Conservation (phyloP, 2,113 vertebrate genomes). For the Gymnorhina tibicen region DNA sequence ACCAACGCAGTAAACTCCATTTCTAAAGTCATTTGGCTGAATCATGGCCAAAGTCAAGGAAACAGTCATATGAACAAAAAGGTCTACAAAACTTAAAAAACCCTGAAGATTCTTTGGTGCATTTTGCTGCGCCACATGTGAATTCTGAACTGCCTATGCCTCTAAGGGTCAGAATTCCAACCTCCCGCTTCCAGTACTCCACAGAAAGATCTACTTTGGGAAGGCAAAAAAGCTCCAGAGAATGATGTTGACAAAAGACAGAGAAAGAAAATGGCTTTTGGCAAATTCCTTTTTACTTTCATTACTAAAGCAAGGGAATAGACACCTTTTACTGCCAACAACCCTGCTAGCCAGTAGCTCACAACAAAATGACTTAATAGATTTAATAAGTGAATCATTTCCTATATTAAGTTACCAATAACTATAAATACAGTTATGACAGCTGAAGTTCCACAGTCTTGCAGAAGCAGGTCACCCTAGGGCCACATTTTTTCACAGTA, state of each 20-base stretch:
- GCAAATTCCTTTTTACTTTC: background rate
- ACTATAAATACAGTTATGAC: conserved; percentile 27
- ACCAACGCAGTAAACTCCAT: background rate
- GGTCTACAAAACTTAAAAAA: background rate
- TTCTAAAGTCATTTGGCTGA: background rate
- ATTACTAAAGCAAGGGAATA: background rate
- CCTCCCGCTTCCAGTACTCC: background rate
- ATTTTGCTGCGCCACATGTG: background rate
- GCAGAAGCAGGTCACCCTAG: background rate
- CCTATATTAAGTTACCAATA: background rate
- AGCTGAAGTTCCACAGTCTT: background rate
- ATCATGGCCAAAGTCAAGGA: background rate
- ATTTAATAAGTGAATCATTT: conserved; percentile 36
- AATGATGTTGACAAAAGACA: background rate
- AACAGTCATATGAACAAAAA: accelerated
- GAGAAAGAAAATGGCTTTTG: background rate
- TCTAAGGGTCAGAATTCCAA: background rate
- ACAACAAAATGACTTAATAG: conserved; percentile 27
- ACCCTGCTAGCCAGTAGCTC: background rate
- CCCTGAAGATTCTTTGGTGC: too few species aligned
- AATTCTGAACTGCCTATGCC: background rate
- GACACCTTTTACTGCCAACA: conserved; percentile 5
- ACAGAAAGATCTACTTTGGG: accelerated
- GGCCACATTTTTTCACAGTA: background rate
- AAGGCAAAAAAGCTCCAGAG: background rate